Base-by-base conservation (phyloP, 2,797 vertebrate genomes). In the Anguilla marmorata region DNA sequence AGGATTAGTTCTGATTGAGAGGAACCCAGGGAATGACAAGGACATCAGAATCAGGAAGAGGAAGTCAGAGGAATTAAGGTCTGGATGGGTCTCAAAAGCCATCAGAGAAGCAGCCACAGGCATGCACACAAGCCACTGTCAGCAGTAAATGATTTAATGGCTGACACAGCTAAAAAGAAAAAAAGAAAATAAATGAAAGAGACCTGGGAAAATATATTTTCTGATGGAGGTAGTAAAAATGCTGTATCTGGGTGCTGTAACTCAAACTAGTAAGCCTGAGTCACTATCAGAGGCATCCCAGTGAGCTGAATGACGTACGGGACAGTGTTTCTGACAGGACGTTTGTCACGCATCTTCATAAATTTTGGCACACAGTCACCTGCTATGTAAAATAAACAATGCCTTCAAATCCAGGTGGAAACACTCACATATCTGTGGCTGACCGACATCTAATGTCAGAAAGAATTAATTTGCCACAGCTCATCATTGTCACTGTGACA, bases 1-100 rank as follows among this genome's bases (percentile, higher is more conserved):
- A 86, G 87, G 72, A 87, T 89, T 86, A 82, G 33, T 30, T 54
- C 76, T 83, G 21, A 41, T 16, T 58, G 58, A 89, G 56, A 87
- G 60, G 48, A 85, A 74, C 48, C 80, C 60, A 85, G 91, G 86
- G 92, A 91, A 89, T 91, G 90, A 93, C 58, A 69, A 41, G 41
- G 41, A 45, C 41, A 45, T 37, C 19, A 79, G 37, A 50, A 27
- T 45, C 1, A 76, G 21, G 7, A 76, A 85, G 37, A 37, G 12
- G 0, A 74, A 88, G 84, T 33, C 66, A 58, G 9, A 45, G 50
- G 33, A 76, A 33, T 45, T 58, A 16, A 88, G 82, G 87, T 48
- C 60, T 82, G 21, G 80, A n/a, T 21, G 30, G 48, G 45, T 24
- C 41, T 79, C 41, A 84, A 87, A 84, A 48, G 50, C 60, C 30